A percentile compares a stretch with the other conserved stretches of the same genome.
Evolutionary conservation across 35 echinoderm and acorn worm species (phyloP).

Genomic region (Diadema setosum): DNA sequence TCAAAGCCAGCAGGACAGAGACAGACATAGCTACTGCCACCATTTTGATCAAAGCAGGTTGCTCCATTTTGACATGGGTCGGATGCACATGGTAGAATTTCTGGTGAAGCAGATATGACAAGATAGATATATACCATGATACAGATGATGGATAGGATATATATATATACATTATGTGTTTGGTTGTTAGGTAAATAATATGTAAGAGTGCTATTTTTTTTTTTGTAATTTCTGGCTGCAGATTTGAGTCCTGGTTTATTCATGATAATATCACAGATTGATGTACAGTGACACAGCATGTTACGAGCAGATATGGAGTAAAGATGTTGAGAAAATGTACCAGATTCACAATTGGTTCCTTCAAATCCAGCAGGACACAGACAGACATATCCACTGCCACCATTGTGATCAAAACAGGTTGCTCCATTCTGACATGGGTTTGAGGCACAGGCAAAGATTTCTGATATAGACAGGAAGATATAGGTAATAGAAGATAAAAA

Average conservation of each 20-base stretch:
- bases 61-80: slow-evolving; percentile 45
- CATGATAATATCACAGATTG: too few relatives aligned
- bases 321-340: neutral
- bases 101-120: neutral
- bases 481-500: too few relatives aligned
- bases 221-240: neutral
- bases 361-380: neutral
- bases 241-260: too few relatives aligned
- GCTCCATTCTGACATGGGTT: neutral
- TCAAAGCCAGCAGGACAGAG: slow-evolving; percentile 35
- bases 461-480: neutral
- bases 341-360: neutral
- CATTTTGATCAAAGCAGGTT: slow-evolving; percentile 14
- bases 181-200: neutral
- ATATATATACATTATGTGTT: neutral
- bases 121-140: neutral
- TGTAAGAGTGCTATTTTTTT: neutral
- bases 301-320: too few relatives aligned
- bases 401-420: neutral
- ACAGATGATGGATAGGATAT: neutral
- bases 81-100: slow-evolving; percentile 12
- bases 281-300: too few relatives aligned
- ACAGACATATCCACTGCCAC: neutral
- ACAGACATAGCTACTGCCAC: slow-evolving; percentile 29
- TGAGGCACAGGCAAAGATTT: neutral